phyloP scores from a whole-genome alignment of 2,113 vertebrate species.

The Pedionomus torquatus region DNA sequence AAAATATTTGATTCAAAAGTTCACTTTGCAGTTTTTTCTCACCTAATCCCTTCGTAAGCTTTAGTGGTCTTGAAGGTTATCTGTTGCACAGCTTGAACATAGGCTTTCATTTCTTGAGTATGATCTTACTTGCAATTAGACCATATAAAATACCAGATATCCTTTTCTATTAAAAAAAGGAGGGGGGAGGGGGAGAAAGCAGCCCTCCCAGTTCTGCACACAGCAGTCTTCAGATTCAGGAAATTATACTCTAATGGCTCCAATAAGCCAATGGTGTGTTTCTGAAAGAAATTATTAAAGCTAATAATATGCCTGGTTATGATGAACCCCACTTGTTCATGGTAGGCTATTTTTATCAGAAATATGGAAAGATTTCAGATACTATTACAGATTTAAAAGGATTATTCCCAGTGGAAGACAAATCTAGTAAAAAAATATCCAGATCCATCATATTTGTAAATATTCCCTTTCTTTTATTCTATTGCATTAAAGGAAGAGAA shows the following conservation, averaged over 20 bases:
- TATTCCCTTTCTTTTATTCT: neutral
- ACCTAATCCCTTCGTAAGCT: neutral
- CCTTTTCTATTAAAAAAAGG: neutral
- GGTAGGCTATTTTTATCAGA: neutral
- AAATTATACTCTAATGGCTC: neutral
- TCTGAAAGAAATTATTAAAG: neutral
- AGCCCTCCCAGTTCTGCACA: neutral
- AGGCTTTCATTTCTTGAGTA: neutral
- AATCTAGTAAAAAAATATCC: neutral
- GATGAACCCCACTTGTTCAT: neutral
- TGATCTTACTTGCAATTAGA: neutral
- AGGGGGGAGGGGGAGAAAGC: no score
- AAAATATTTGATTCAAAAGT: conserved; percentile 17
- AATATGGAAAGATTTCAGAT: neutral
- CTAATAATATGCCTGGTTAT: neutral
- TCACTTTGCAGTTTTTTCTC: neutral
- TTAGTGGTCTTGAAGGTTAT: neutral
- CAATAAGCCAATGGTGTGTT: neutral
- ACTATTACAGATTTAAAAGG: neutral
- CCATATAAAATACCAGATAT: neutral
- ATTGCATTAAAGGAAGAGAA: neutral
- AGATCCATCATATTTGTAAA: neutral
- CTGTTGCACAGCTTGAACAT: neutral
- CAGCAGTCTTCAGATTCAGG: neutral
- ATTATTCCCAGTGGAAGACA: neutral